Evolutionary conservation across 2,797 vertebrate species (phyloP).

Genomic region (Discoglossus pictus): DNA sequence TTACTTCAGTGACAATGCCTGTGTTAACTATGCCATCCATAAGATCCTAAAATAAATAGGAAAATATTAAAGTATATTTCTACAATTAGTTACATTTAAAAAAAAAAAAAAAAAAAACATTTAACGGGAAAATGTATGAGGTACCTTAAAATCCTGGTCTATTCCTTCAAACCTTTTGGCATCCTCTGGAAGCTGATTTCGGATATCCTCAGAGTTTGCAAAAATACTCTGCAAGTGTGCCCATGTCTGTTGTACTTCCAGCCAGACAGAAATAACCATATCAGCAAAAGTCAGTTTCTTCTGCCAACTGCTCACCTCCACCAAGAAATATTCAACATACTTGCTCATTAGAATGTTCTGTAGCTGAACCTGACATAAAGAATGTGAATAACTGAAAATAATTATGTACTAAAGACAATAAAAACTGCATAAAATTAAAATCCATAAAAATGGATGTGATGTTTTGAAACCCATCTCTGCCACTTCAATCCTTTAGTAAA

Average conservation of each 20-base stretch:
- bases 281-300: conserved; percentile 78
- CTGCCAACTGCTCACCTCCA: conserved; percentile 81
- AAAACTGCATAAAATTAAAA: too few relatives aligned
- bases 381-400: conserved; percentile 3
- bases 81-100: not conserved
- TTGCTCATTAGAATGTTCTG: conserved; percentile 86
- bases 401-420: too few relatives aligned
- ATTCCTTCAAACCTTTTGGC: conserved; percentile 77
- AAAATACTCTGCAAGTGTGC: conserved; percentile 85
- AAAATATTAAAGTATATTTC: not conserved
- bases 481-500: too few relatives aligned
- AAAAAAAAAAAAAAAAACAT: not conserved
- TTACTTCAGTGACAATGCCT: conserved; percentile 74
- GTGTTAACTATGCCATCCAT: conserved; percentile 69
- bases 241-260: conserved; percentile 83
- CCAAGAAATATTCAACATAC: conserved; percentile 81
- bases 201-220: conserved; percentile 81
- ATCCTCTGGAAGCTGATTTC: conserved; percentile 78
- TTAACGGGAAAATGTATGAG: not conserved
- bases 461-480: too few relatives aligned
- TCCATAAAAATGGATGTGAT: too few relatives aligned
- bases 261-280: conserved; percentile 78
- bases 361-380: conserved; percentile 69
- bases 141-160: conserved; percentile 73
- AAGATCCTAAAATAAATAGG: conserved; percentile 58